Conservation (phyloP, 2,113 vertebrate species). For the Ictidomys tridecemlineatus region DNA sequence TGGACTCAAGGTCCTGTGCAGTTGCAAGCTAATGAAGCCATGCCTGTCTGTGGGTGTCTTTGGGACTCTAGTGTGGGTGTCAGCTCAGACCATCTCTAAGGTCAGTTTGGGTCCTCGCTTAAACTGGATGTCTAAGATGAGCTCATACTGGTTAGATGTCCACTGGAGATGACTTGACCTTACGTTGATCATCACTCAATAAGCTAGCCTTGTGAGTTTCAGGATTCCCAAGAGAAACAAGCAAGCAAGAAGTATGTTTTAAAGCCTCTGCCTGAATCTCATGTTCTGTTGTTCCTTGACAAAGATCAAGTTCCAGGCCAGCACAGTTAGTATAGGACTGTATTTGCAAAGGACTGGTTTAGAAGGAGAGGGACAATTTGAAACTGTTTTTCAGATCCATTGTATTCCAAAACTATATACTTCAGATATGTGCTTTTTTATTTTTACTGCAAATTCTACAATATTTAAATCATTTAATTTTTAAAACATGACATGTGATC, state of each 20-base stretch:
- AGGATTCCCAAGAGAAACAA: neutral
- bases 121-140: neutral
- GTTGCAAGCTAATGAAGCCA: neutral
- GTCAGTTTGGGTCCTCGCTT: neutral
- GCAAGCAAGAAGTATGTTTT: neutral
- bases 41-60: neutral
- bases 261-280: neutral
- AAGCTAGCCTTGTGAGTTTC: neutral
- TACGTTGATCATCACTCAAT: neutral
- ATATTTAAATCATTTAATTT: neutral
- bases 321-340: neutral
- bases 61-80: neutral
- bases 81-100: neutral
- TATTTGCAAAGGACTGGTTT: neutral
- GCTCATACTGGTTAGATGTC: neutral
- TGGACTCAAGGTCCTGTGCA: neutral
- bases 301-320: neutral
- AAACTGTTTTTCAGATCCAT: neutral
- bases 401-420: neutral
- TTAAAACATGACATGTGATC: too few relatives aligned
- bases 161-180: neutral
- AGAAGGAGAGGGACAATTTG: neutral
- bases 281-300: rapidly evolving
- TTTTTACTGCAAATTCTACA: neutral
- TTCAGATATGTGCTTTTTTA: neutral